phyloP scores from a whole-genome alignment of 2,113 vertebrate species.

The Silurus meridionalis region DNA sequence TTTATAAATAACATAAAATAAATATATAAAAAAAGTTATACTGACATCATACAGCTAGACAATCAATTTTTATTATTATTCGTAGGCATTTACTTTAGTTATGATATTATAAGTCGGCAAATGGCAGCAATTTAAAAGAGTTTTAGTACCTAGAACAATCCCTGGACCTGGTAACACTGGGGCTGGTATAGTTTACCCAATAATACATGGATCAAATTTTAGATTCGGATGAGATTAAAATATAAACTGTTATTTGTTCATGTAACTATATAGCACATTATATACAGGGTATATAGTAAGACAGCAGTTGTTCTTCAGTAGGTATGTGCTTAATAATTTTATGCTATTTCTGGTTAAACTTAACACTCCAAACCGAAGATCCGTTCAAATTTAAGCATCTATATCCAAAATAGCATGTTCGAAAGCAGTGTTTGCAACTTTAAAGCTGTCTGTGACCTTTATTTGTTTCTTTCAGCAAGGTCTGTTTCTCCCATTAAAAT shows the following conservation, averaged over 20 bases:
- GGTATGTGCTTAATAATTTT: neutral
- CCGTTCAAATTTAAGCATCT: neutral
- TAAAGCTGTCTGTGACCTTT: slow-evolving; percentile 9
- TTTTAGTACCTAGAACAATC: too few relatives aligned
- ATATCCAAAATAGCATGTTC: neutral
- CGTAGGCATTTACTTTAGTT: neutral
- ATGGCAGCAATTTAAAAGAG: too few relatives aligned
- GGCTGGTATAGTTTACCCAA: neutral
- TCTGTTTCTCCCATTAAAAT: slow-evolving; percentile 21
- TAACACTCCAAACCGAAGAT: neutral
- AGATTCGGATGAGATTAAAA: neutral
- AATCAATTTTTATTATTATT: neutral
- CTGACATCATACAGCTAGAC: neutral
- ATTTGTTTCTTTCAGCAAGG: neutral
- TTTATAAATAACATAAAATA: neutral
- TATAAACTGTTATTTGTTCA: neutral
- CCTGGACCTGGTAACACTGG: too few relatives aligned
- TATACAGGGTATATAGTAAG: neutral
- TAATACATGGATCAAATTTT: neutral
- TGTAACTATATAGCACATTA: neutral
- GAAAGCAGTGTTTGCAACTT: slow-evolving; percentile 1
- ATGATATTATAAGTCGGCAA: neutral
- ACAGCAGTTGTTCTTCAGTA: neutral
- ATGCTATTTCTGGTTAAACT: neutral
- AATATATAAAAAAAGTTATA: neutral